These are phyloP conservation scores for Gnatocerus cornutus DNA, from an alignment of 2,888 invertebrate genomes.

Conservation along the genomic window DNA sequence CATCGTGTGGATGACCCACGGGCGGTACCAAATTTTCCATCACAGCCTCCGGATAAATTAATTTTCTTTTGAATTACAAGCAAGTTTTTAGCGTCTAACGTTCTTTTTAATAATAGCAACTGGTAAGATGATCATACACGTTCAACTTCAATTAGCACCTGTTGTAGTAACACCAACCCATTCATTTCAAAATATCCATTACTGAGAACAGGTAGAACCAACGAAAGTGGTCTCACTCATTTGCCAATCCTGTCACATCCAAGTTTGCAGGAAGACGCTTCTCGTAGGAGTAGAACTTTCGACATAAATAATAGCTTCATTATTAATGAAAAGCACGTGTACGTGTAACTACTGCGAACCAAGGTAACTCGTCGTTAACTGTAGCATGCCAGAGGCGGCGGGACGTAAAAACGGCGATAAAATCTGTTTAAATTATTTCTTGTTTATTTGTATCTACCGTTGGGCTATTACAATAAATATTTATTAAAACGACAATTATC, in stretches of 20 bases:
- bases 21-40: slow-evolving; percentile 14
- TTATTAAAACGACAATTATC: too few relatives aligned
- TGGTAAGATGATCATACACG: not conserved
- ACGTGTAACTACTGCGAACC: slow-evolving; percentile 20
- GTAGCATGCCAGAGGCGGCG: slow-evolving; percentile 12
- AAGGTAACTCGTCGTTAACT: not conserved
- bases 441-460: not conserved
- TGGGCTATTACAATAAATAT: not conserved
- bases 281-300: not conserved
- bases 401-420: not conserved
- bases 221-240: slow-evolving; percentile 4
- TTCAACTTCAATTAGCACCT: slow-evolving; percentile 21
- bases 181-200: not conserved
- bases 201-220: slow-evolving; percentile 10
- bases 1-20: slow-evolving; percentile 10
- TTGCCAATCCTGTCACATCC: not conserved
- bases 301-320: slow-evolving; percentile 40
- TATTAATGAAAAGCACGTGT: slow-evolving; percentile 30
- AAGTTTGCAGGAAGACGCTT: too few relatives aligned
- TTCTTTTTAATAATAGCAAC: not conserved
- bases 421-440: slow-evolving; percentile 6
- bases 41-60: not conserved
- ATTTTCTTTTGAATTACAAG: not conserved
- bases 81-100: too few relatives aligned
- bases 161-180: slow-evolving; percentile 8